Evolutionary conservation across 1,140 invertebrate genomes (phyloP), one percentile per base, ranked within the genome.

Genomic region (Drosophila hydei): DNA sequence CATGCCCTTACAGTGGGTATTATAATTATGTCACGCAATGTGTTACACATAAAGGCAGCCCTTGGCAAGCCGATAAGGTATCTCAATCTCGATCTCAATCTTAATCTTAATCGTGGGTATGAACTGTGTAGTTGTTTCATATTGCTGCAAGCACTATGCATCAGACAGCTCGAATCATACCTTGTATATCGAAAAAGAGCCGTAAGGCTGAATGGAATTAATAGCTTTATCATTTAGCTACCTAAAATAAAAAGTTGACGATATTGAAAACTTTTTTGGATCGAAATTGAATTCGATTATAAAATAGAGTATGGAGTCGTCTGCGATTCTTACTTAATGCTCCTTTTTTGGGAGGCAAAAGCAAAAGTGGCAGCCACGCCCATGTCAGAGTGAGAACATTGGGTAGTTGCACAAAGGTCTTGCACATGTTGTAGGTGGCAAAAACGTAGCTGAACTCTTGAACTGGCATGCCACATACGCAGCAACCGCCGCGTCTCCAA

Each of bases 281-380:
- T 12, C 30, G 3, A 2, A 11, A 33, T 30, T 2, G 1, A 30
- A 11, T 40, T 16, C 4, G 0, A 6, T 7, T 40, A 9, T 40
- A 3, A 0, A 40, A 40, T 9, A 25, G 21, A 27, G 12, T 23
- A 21, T 18, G 7, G 27, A 25, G 1, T 16, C 5, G 14, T 16
- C 6, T 25, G n/a, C 19, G 8, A 2, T 21, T 43, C 8, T 45
- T 61, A 63, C 36, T 19, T 14, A 54, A 30, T 11, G 19, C 1
- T 9, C 23, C n/a, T n/a, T n/a, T n/a, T 7, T 8, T n/a, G 56
- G 18, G 19, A 25, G 67, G 33, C 55, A 69, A 72, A 68, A 72
- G 61, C 51, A 79, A 79, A 75, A 75, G 77, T 79, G 77, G 51
- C 61, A 36, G 65, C 14, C 76, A 79, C 76, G 76, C 77, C 76